Conservation (phyloP, 2,888 invertebrate species). For the Poecilobothrus nobilitatus region DNA sequence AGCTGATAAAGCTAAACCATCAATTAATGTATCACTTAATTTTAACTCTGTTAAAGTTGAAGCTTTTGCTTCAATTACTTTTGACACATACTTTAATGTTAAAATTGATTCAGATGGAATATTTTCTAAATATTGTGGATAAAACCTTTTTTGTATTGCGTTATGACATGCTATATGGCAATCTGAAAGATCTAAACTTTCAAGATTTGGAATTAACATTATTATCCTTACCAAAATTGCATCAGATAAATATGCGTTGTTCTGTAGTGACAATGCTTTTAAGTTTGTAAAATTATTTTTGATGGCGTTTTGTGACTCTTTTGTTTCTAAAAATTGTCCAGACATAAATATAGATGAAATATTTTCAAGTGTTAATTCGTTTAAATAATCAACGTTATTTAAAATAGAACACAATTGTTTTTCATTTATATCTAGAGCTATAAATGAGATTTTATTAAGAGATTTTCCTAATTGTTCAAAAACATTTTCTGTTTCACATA, state of each 20-base stretch:
- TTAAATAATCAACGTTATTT: slow-evolving; percentile 50
- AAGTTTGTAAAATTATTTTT: slow-evolving; percentile 43
- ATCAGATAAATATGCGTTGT: slow-evolving; percentile 66
- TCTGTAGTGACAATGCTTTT: slow-evolving; percentile 52
- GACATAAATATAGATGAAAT: slow-evolving; percentile 68
- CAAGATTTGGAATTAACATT: slow-evolving; percentile 50
- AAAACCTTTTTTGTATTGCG: slow-evolving; percentile 59
- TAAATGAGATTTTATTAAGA: slow-evolving; percentile 49
- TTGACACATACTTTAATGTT: slow-evolving; percentile 59
- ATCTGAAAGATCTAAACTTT: slow-evolving; percentile 30
- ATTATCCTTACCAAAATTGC: slow-evolving; percentile 60
- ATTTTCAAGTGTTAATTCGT: slow-evolving; percentile 51
- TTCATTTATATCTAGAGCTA: slow-evolving; percentile 56
- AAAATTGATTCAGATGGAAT: slow-evolving; percentile 59
- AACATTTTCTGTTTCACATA: slow-evolving; percentile 43
- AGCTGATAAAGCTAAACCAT: slow-evolving; percentile 51
- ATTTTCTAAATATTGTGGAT: slow-evolving; percentile 45
- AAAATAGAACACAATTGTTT: slow-evolving; percentile 54
- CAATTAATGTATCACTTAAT: slow-evolving; percentile 60
- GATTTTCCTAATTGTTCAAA: slow-evolving; percentile 53
- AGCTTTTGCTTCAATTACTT: slow-evolving; percentile 50
- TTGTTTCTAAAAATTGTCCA: slow-evolving; percentile 56
- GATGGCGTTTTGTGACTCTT: slow-evolving; percentile 49
- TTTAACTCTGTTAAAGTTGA: slow-evolving; percentile 51
- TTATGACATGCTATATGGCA: slow-evolving; percentile 64